A percentile compares a stretch with the other conserved stretches of the same genome.
Conservation (phyloP, 2,888 invertebrate species). For the Drosophila merina region DNA sequence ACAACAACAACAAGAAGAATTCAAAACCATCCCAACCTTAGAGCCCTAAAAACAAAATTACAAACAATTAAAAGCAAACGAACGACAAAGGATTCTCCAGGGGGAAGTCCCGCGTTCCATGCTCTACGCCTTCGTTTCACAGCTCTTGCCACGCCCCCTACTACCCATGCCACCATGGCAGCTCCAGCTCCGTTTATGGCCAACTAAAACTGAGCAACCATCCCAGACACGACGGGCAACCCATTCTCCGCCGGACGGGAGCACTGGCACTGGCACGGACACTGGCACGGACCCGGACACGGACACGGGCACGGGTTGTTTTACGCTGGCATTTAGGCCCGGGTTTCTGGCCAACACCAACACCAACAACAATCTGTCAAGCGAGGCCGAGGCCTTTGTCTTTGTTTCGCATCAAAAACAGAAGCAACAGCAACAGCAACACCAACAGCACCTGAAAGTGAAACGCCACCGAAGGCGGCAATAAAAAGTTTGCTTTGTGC, state of each 20-base stretch:
- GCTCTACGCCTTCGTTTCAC: neutral
- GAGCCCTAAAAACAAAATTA: slow-evolving; percentile 73
- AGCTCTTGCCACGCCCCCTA: slow-evolving; percentile 15
- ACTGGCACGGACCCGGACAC: neutral
- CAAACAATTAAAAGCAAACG: slow-evolving; percentile 69
- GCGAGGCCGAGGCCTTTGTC: slow-evolving; percentile 40
- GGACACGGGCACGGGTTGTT: neutral
- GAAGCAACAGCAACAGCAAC: slow-evolving; percentile 5
- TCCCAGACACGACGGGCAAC: slow-evolving; percentile 18
- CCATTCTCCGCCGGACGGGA: slow-evolving; percentile 3
- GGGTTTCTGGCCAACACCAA: slow-evolving; percentile 14
- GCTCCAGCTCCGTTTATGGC: slow-evolving; percentile 46
- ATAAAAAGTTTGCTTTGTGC: slow-evolving; percentile 70
- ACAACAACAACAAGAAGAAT: slow-evolving; percentile 27
- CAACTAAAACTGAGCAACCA: slow-evolving; percentile 51
- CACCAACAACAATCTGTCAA: slow-evolving; percentile 27
- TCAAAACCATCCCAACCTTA: slow-evolving; percentile 23
- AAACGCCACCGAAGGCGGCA: slow-evolving; percentile 54
- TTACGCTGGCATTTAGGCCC: slow-evolving; percentile 7
- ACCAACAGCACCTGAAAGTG: slow-evolving; percentile 10
- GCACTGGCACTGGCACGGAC: neutral
- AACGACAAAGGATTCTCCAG: slow-evolving; percentile 49
- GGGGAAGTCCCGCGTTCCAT: slow-evolving; percentile 1
- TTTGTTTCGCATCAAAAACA: slow-evolving; percentile 25
- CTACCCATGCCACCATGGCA: slow-evolving; percentile 23